phyloP scores from a whole-genome alignment of 2,113 vertebrate species.

The Fregetta grallaria region DNA sequence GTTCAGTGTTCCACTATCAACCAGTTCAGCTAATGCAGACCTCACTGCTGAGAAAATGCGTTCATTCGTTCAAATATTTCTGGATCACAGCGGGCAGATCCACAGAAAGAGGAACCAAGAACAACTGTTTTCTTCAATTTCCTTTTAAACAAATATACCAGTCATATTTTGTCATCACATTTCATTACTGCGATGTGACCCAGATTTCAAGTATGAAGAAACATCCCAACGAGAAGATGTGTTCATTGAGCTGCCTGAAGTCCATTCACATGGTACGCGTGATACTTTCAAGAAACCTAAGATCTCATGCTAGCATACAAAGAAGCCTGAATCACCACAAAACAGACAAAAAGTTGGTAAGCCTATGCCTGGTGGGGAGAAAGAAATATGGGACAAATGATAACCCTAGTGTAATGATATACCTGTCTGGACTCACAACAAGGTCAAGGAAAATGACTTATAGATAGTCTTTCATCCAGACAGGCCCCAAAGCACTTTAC shows the following conservation, averaged over 20 bases:
- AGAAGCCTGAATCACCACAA: neutral
- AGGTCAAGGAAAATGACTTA: neutral
- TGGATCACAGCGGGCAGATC: neutral
- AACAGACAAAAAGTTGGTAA: neutral
- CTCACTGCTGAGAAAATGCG: neutral
- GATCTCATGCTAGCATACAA: fast-evolving
- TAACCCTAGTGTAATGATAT: fast-evolving
- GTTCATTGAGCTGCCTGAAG: neutral
- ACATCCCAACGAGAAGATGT: neutral
- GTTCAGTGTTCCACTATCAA: neutral
- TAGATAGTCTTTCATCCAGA: neutral
- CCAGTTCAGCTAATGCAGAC: neutral
- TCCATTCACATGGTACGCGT: fast-evolving
- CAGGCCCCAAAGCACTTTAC: neutral
- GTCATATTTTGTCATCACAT: neutral
- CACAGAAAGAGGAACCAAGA: neutral
- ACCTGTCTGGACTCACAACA: neutral
- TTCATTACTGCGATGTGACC: fast-evolving
- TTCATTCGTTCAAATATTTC: fast-evolving
- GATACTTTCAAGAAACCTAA: neutral
- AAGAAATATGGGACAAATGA: neutral
- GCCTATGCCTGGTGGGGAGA: neutral
- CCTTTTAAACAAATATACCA: neutral
- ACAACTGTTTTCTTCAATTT: neutral
- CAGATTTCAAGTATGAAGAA: neutral